Evolutionary conservation across 2,888 invertebrate species (phyloP).

Genomic region (Strigamia crassipes): DNA sequence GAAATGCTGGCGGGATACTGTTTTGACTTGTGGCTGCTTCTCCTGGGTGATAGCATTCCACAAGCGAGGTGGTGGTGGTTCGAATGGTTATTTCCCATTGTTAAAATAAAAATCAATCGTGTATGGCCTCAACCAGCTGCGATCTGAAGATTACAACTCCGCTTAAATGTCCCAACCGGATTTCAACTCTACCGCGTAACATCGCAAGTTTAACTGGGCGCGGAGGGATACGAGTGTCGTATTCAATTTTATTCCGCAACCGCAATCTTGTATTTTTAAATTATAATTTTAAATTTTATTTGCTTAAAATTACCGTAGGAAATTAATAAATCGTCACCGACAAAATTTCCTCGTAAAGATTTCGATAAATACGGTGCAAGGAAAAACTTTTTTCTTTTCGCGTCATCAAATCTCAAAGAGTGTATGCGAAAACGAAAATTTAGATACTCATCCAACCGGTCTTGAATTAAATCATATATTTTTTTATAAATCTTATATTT

Average conservation of each 20-base stretch:
- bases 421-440: too few relatives aligned
- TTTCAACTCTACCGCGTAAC: background rate
- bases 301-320: background rate
- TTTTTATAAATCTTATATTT: too few relatives aligned
- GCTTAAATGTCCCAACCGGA: background rate
- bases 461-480: too few relatives aligned
- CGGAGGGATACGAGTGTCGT: background rate
- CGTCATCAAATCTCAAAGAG: background rate
- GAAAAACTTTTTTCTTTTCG: background rate
- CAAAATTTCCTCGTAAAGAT: too few relatives aligned
- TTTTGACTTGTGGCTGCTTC: background rate
- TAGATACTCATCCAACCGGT: too few relatives aligned
- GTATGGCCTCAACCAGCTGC: background rate
- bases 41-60: background rate
- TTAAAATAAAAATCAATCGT: background rate
- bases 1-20: background rate
- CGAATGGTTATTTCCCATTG: slow-evolving; percentile 1
- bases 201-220: background rate
- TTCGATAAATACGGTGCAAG: too few relatives aligned
- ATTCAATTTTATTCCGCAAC: background rate
- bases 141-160: background rate
- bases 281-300: background rate
- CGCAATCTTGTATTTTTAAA: background rate
- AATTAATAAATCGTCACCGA: too few relatives aligned
- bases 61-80: background rate